phyloP scores from a whole-genome alignment of 1,140 invertebrate species.

The Wasmannia auropunctata region DNA sequence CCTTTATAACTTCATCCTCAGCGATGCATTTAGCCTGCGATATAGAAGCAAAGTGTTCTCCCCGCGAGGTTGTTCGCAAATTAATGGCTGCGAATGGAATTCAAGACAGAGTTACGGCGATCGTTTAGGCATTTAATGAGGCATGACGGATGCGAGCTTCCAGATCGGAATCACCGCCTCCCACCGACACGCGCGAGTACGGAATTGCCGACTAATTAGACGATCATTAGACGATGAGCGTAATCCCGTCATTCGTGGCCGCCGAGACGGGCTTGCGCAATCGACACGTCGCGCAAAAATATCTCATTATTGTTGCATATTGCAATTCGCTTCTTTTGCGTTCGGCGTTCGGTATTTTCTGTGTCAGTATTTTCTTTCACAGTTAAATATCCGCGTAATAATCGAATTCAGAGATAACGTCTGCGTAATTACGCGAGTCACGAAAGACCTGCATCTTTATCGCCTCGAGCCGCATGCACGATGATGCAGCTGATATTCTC shows the following conservation, averaged over 20 bases:
- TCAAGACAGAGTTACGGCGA: conserved; percentile 26
- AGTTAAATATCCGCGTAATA: background rate
- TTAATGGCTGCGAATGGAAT: conserved; percentile 23
- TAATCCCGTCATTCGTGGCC: conserved; percentile 65
- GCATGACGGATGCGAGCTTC: conserved; percentile 61
- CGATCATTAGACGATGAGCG: conserved; percentile 65
- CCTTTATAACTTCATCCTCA: background rate
- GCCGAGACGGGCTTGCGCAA: conserved; percentile 66
- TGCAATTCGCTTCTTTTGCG: background rate
- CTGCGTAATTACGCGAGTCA: conserved; percentile 22
- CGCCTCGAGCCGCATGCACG: background rate
- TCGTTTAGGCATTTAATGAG: conserved; percentile 56
- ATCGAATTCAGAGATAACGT: conserved; percentile 1
- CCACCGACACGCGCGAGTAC: conserved; percentile 17
- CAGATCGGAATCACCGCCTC: conserved; percentile 38
- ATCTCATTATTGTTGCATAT: conserved; percentile 56
- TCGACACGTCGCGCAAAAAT: conserved; percentile 67
- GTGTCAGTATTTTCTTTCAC: background rate
- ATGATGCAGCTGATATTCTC: conserved; percentile 24
- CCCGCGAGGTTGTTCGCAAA: background rate
- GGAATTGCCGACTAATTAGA: conserved; percentile 65
- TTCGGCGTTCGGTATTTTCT: background rate
- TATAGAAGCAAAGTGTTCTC: background rate
- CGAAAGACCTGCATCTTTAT: background rate
- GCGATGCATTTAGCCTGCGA: background rate